These are phyloP conservation scores for Trichopoda pennipes DNA, from an alignment of 2,888 invertebrate species.

Conservation along the genomic window DNA sequence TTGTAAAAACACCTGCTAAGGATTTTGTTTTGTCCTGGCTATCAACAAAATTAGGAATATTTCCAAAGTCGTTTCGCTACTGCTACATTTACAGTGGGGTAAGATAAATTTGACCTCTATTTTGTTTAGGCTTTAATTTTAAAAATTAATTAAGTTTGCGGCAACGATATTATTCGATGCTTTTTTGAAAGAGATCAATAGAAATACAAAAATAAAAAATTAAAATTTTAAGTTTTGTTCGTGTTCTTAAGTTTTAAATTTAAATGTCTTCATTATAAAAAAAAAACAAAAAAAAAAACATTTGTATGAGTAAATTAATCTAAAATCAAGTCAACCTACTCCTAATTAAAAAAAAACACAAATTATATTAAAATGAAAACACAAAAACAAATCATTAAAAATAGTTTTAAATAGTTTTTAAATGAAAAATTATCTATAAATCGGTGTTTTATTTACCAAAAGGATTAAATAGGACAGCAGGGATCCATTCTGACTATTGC, in stretches of 20 bases:
- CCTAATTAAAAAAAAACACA: slow-evolving; percentile 42
- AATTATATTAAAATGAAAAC: slow-evolving; percentile 72
- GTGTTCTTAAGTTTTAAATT: slow-evolving; percentile 66
- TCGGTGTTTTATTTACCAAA: slow-evolving; percentile 38
- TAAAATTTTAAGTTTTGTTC: slow-evolving; percentile 63
- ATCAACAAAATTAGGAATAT: too few species aligned
- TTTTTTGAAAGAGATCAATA: slow-evolving; percentile 8
- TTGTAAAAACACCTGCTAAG: too few species aligned
- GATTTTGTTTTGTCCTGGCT: too few species aligned
- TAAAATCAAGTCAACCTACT: slow-evolving; percentile 53
- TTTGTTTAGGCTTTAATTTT: neutral
- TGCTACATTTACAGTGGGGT: too few species aligned
- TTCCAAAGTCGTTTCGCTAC: too few species aligned
- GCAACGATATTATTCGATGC: neutral
- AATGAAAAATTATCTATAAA: slow-evolving; percentile 71
- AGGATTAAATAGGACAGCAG: neutral
- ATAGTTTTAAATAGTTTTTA: slow-evolving; percentile 80
- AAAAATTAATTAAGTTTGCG: neutral
- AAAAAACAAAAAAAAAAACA: too few species aligned
- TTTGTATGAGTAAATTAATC: slow-evolving; percentile 59
- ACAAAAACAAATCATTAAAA: slow-evolving; percentile 71
- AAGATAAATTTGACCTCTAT: too few species aligned
- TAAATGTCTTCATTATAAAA: slow-evolving; percentile 61
- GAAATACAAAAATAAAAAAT: slow-evolving; percentile 1
- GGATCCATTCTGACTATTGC: too few species aligned